These are phyloP conservation scores for Buceros bicornis DNA, from an alignment of 2,797 vertebrate species.

Conservation along the genomic window DNA sequence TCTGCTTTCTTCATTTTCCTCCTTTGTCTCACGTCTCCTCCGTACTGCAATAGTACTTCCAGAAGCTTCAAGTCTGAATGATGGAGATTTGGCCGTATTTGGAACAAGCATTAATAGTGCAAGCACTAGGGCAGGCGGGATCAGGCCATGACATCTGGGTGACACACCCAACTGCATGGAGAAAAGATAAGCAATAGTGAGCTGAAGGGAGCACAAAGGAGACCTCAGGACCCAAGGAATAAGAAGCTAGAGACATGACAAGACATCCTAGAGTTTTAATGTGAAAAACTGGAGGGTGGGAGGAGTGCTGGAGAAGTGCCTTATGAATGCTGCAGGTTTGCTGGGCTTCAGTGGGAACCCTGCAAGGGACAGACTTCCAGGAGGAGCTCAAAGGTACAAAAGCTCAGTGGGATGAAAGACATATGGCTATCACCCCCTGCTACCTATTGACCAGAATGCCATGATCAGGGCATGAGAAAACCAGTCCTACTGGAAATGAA, in stretches of 20 bases:
- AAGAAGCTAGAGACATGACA: neutral
- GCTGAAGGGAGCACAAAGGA: neutral
- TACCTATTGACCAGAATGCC: neutral
- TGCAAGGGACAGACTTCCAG: neutral
- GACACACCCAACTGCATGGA: neutral
- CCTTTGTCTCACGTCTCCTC: neutral
- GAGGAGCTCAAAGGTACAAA: neutral
- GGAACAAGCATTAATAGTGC: neutral
- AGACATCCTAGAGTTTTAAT: neutral
- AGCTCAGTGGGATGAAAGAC: neutral
- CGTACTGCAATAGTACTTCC: neutral
- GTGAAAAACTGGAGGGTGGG: neutral
- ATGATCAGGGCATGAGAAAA: neutral
- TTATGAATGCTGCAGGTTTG: neutral
- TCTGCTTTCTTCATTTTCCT: neutral
- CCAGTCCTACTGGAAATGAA: neutral
- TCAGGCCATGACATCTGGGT: neutral
- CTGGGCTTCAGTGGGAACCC: neutral
- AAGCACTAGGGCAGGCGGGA: neutral
- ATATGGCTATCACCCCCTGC: neutral
- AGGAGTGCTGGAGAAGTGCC: neutral
- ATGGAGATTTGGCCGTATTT: neutral
- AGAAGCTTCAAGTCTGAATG: neutral
- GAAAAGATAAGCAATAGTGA: neutral
- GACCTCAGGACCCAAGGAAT: neutral